A percentile compares a stretch with the other conserved stretches of the same genome.
phyloP scores from a whole-genome alignment of 2,113 vertebrate species.

The Amphiprion percula region DNA sequence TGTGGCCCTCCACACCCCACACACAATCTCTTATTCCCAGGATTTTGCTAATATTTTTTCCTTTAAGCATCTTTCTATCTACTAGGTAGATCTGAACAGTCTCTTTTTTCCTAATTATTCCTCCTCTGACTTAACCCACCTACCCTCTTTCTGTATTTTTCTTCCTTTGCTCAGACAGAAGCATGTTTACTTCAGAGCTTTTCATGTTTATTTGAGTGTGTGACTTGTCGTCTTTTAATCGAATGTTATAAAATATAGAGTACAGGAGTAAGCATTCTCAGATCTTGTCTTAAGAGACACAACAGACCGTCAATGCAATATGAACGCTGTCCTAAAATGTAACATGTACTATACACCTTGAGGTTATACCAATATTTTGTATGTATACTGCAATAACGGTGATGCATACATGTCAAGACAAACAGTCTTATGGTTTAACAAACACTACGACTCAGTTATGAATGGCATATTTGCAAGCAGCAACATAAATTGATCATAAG shows the following conservation, averaged over 20 bases:
- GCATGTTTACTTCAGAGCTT: constrained; percentile 50
- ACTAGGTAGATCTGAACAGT: background rate
- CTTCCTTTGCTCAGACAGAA: constrained; percentile 44
- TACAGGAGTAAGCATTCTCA: constrained; percentile 21
- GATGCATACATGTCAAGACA: background rate
- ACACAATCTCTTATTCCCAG: background rate
- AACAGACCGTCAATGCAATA: background rate
- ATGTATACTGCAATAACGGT: background rate
- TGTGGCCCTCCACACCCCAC: background rate
- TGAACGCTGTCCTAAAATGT: background rate
- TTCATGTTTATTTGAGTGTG: constrained; percentile 51
- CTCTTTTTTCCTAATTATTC: background rate
- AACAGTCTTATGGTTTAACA: constrained; percentile 6
- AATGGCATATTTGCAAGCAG: constrained; percentile 2
- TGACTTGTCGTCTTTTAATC: constrained; percentile 58
- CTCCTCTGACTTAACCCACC: background rate
- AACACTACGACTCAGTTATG: constrained; percentile 10
- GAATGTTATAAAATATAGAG: constrained; percentile 57
- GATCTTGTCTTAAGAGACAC: constrained; percentile 32
- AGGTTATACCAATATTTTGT: background rate
- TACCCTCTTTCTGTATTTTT: background rate
- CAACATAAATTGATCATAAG: constrained; percentile 19
- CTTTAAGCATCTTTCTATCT: constrained; percentile 19
- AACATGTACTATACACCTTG: background rate
- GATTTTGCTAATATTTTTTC: constrained; percentile 12